phyloP scores from a whole-genome alignment of 2,113 vertebrate species.

The Gnathonemus echidnorhynchus region DNA sequence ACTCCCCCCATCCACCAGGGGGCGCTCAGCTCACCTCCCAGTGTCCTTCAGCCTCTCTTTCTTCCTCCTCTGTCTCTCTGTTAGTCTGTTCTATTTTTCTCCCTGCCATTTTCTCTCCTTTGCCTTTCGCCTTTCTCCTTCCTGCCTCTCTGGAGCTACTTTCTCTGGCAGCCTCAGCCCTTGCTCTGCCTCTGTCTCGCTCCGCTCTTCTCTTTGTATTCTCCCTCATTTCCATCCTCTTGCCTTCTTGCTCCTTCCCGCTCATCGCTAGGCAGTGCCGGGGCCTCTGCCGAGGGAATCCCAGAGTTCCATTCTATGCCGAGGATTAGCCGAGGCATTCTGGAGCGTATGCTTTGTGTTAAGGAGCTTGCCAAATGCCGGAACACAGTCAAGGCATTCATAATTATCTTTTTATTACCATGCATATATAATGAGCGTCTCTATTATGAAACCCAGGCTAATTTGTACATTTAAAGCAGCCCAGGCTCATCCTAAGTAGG shows the following conservation, averaged over 20 bases:
- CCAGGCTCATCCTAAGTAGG: slow-evolving; percentile 39
- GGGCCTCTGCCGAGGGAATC: slow-evolving; percentile 40
- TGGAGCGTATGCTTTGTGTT: slow-evolving; percentile 61
- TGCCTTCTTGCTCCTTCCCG: slow-evolving; percentile 27
- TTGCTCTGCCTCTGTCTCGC: slow-evolving; percentile 30
- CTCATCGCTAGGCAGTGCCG: slow-evolving; percentile 47
- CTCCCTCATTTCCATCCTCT: slow-evolving; percentile 29
- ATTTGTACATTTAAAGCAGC: slow-evolving; percentile 49
- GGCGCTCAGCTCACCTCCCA: not conserved
- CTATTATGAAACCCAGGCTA: slow-evolving; percentile 54
- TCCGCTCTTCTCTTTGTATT: not conserved
- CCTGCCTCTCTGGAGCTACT: not conserved
- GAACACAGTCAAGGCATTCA: slow-evolving; percentile 55
- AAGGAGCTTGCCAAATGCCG: slow-evolving; percentile 60
- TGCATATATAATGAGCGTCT: slow-evolving; percentile 58
- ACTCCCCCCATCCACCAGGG: not conserved
- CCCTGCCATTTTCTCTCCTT: slow-evolving; percentile 4
- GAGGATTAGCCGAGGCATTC: slow-evolving; percentile 58
- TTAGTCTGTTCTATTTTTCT: not conserved
- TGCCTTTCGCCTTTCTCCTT: not conserved
- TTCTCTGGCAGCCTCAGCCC: not conserved
- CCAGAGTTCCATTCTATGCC: slow-evolving; percentile 53
- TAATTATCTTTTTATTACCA: slow-evolving; percentile 62
- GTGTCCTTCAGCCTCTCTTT: slow-evolving; percentile 15
- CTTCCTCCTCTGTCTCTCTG: slow-evolving; percentile 20